Evolutionary conservation across 23 tunicate genomes (phyloP).

Genomic region (Diplosoma virens): DNA sequence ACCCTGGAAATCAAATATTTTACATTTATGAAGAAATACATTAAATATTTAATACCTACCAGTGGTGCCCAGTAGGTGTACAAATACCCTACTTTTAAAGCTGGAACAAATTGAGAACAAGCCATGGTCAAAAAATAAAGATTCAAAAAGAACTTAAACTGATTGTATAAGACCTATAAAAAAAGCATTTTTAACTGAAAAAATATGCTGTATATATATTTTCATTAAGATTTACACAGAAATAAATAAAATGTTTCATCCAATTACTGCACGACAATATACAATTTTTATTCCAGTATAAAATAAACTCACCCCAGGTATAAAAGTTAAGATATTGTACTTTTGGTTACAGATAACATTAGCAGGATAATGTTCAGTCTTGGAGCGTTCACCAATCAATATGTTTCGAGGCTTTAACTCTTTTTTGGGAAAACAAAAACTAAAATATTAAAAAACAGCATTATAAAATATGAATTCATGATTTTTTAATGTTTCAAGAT

Average conservation of each 20-base stretch:
- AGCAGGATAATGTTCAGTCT: constrained; percentile 33
- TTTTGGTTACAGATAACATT: constrained; percentile 88
- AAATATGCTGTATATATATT: no score
- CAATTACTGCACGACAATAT: no score
- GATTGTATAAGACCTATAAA: constrained; percentile 83
- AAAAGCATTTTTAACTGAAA: background rate
- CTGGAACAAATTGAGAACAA: constrained; percentile 88
- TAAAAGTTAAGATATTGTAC: constrained; percentile 72
- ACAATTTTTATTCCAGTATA: background rate
- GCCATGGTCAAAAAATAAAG: constrained; percentile 83
- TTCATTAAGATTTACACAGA: no score
- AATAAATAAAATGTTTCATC: no score
- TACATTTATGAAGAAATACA: background rate
- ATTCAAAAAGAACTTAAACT: constrained; percentile 90
- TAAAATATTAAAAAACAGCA: background rate
- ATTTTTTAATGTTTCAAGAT: no score
- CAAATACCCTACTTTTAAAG: constrained; percentile 72
- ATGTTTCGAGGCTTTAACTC: constrained; percentile 39
- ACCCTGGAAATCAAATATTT: constrained; percentile 31
- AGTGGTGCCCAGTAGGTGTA: constrained; percentile 96
- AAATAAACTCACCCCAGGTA: constrained; percentile 74
- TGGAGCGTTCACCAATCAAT: constrained; percentile 17
- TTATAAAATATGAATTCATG: background rate
- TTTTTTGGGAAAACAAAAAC: constrained; percentile 14
- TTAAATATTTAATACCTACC: constrained; percentile 29